Percentiles rank a stretch among this genome's conserved stretches.
These are phyloP conservation scores for Labeo calbasu DNA, from an alignment of 2,797 vertebrate genomes.

Conservation along the genomic window DNA sequence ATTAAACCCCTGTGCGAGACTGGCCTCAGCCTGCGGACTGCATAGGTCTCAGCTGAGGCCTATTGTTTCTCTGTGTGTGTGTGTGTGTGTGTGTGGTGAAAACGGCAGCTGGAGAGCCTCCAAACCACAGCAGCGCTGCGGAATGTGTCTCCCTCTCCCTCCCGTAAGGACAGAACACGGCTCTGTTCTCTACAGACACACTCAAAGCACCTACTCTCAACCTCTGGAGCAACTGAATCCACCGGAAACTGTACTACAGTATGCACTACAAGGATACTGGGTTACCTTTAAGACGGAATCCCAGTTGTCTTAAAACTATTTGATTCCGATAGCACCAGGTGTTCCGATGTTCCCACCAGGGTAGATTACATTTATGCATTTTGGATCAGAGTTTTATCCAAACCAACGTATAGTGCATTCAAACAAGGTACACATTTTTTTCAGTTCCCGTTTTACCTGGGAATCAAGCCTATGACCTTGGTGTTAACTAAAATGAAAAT, in stretches of 20 bases:
- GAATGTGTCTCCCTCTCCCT: conserved; percentile 67
- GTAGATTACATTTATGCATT: not conserved
- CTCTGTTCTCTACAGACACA: conserved; percentile 63
- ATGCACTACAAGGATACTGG: not conserved
- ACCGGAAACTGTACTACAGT: not conserved
- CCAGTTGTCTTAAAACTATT: not conserved
- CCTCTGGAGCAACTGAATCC: not conserved
- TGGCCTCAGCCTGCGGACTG: not conserved
- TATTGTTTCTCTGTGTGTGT: conserved; percentile 47
- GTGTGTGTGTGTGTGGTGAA: conserved; percentile 28
- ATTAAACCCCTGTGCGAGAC: conserved; percentile 8
- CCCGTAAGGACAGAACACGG: conserved; percentile 55
- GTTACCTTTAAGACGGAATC: not conserved
- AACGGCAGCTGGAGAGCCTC: conserved; percentile 71
- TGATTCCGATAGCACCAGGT: not conserved
- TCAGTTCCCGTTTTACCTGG: not conserved
- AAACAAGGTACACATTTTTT: not conserved
- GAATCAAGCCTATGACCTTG: not conserved
- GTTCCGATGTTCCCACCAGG: not conserved
- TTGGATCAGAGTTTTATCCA: not conserved
- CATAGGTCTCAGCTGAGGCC: conserved; percentile 53
- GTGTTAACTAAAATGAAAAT: not conserved
- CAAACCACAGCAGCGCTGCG: conserved; percentile 71
- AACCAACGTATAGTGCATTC: not conserved
- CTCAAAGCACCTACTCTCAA: conserved; percentile 38